Conservation (phyloP, 2,113 vertebrate species). For the Arvicanthis niloticus region DNA sequence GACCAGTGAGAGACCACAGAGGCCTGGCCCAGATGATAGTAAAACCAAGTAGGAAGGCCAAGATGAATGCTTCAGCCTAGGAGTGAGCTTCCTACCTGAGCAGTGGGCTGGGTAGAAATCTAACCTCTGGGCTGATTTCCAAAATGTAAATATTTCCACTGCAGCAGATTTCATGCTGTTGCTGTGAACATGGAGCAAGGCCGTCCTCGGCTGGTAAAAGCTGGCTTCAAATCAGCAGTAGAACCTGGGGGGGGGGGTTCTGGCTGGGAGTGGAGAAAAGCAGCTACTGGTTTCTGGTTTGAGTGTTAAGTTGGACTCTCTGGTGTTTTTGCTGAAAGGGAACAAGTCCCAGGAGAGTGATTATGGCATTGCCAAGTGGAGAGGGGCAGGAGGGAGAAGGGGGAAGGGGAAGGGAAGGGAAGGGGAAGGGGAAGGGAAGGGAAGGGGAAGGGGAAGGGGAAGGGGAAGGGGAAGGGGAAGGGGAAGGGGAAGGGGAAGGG, state of each 20-base stretch:
- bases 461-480: no score
- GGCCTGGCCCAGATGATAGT: not conserved
- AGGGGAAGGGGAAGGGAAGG: no score
- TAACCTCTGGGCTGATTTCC: accelerated
- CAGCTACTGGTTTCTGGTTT: not conserved
- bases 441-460: no score
- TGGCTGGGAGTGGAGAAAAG: no score
- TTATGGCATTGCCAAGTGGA: not conserved
- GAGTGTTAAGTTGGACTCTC: not conserved
- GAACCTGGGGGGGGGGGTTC: not conserved
- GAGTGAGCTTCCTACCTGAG: not conserved
- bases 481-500: not conserved
- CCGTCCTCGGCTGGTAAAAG: accelerated
- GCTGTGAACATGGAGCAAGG: accelerated
- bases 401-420: no score
- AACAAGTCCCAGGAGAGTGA: no score
- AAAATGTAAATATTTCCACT: accelerated
- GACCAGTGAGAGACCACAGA: accelerated
- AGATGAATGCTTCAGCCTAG: not conserved
- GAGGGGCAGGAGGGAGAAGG: not conserved
- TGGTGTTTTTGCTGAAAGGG: not conserved
- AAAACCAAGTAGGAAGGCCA: not conserved
- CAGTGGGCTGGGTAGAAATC: not conserved
- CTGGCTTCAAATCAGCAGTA: not conserved
- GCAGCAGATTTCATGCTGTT: not conserved